Conservation (phyloP, 2,113 vertebrate genomes). For the Hiodon alosoides region DNA sequence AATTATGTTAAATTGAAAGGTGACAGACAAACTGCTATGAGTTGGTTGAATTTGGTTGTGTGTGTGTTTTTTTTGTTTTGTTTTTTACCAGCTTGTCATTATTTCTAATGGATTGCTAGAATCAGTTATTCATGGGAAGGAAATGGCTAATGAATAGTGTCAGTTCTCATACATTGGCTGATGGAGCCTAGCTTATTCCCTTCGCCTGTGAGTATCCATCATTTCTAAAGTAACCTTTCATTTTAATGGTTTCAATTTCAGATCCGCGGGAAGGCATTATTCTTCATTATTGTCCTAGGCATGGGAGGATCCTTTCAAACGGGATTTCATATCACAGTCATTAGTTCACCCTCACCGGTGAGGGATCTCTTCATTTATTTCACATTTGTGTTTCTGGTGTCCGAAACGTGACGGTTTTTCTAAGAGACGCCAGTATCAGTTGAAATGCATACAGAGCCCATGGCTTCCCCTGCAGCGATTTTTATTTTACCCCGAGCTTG, state of each 20-base stretch:
- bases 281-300: constrained; percentile 60
- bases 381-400: neutral
- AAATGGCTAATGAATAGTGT: too few relatives aligned
- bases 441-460: too few relatives aligned
- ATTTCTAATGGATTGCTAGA: too few relatives aligned
- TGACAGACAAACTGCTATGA: too few relatives aligned
- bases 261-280: constrained; percentile 50
- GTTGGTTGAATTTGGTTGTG: too few relatives aligned
- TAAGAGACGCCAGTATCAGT: neutral
- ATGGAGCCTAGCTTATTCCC: too few relatives aligned
- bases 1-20: too few relatives aligned
- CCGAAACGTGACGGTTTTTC: neutral
- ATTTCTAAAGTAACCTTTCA: neutral
- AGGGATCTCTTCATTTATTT: constrained; percentile 13
- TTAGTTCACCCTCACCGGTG: constrained; percentile 63
- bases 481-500: neutral
- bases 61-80: too few relatives aligned
- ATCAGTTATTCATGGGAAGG: too few relatives aligned
- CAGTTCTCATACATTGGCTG: too few relatives aligned
- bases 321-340: constrained; percentile 52
- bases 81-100: too few relatives aligned
- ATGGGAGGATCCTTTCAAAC: constrained; percentile 57
- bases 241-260: constrained; percentile 30
- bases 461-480: neutral
- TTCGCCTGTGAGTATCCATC: neutral